These are phyloP conservation scores for Drosophila kanekoi DNA, from an alignment of 2,888 invertebrate species.

Conservation along the genomic window DNA sequence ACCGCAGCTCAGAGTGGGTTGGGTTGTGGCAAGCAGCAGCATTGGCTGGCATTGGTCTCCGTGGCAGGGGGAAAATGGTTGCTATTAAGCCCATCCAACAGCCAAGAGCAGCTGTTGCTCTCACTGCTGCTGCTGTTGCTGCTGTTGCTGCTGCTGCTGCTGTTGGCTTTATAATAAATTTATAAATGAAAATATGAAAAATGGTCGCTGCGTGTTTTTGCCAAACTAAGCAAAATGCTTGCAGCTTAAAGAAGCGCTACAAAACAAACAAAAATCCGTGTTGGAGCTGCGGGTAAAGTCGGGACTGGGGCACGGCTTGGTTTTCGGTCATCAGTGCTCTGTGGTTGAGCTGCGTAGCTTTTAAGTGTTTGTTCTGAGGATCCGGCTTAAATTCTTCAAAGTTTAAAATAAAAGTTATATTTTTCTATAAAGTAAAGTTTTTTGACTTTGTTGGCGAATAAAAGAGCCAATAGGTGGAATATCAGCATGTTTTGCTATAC, in stretches of 20 bases:
- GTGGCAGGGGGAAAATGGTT: constrained; percentile 14
- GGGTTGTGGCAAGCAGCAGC: constrained; percentile 20
- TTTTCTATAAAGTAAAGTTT: no score
- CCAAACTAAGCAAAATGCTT: constrained; percentile 72
- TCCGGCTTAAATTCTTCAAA: not conserved
- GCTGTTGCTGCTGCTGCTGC: constrained; percentile 53
- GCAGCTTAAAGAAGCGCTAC: constrained; percentile 44
- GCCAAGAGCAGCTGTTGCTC: constrained; percentile 30
- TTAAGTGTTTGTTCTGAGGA: not conserved
- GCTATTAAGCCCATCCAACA: constrained; percentile 72
- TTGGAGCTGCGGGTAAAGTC: not conserved
- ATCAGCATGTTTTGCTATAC: no score
- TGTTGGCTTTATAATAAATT: constrained; percentile 79
- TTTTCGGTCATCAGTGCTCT: constrained; percentile 52
- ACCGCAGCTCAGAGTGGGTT: constrained; percentile 58
- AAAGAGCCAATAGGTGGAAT: no score
- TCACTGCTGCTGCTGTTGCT: constrained; percentile 17
- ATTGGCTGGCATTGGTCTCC: not conserved
- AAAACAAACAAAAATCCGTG: constrained; percentile 18
- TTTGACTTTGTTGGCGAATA: no score
- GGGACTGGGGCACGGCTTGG: constrained; percentile 8
- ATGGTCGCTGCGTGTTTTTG: constrained; percentile 80
- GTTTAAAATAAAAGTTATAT: not conserved
- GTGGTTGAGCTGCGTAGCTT: constrained; percentile 40
- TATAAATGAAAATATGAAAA: constrained; percentile 82